Evolutionary conservation across 1,140 invertebrate species (phyloP).

Genomic region (Magallana ariakensis): DNA sequence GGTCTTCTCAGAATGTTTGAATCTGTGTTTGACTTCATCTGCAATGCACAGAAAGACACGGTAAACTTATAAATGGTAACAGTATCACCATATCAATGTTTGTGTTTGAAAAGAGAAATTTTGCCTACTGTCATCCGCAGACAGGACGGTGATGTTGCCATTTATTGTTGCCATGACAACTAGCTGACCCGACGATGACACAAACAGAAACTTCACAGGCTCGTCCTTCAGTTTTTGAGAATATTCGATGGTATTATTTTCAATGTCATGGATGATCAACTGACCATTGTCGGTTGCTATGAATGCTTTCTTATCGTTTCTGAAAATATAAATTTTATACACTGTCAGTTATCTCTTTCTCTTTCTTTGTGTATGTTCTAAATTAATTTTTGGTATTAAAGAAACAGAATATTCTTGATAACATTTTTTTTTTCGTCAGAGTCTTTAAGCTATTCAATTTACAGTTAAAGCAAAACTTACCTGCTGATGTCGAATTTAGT

Average conservation of each 20-base stretch:
- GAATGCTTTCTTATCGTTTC: conserved; percentile 30
- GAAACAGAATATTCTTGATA: too few relatives aligned
- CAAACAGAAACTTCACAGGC: not conserved
- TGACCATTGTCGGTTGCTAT: conserved; percentile 52
- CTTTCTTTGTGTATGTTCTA: too few relatives aligned
- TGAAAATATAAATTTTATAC: not conserved
- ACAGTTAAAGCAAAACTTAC: conserved; percentile 7
- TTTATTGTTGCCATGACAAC: conserved; percentile 50
- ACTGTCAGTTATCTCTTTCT: not conserved
- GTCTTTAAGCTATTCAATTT: too few relatives aligned
- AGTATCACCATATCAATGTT: too few relatives aligned
- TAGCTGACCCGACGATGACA: conserved; percentile 30
- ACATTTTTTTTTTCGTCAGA: too few relatives aligned
- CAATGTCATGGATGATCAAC: conserved; percentile 43
- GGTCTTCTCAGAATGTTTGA: not conserved
- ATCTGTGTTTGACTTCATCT: conserved; percentile 46
- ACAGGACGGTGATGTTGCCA: conserved; percentile 49
- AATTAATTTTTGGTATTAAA: too few relatives aligned
- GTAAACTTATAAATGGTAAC: too few relatives aligned
- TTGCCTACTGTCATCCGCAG: conserved; percentile 43
- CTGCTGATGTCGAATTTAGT: conserved; percentile 32
- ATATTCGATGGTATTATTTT: not conserved
- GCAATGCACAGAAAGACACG: not conserved
- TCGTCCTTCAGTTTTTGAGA: not conserved
- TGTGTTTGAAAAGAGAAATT: not conserved